These are phyloP conservation scores for Acleris literana DNA, from an alignment of 2,888 invertebrate species.

Conservation along the genomic window DNA sequence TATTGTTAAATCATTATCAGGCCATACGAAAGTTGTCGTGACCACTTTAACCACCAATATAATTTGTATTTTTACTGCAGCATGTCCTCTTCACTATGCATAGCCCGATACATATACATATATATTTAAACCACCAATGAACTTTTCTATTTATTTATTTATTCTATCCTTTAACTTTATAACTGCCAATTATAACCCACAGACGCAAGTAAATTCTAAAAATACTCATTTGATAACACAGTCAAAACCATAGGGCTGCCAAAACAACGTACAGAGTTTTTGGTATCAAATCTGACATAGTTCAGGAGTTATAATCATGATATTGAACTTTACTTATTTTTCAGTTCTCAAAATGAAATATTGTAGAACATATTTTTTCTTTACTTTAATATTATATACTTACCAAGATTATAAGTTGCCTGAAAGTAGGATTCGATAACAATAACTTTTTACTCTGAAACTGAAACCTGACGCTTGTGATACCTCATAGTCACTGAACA, in stretches of 20 bases:
- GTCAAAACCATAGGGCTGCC: constrained; percentile 73
- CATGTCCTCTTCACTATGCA: not conserved
- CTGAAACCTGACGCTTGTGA: constrained; percentile 22
- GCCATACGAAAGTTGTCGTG: too few species aligned
- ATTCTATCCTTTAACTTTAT: not conserved
- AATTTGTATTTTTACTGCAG: not conserved
- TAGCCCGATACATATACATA: not conserved
- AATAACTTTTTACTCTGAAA: constrained; percentile 44
- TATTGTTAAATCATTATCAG: too few species aligned
- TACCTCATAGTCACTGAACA: constrained; percentile 43
- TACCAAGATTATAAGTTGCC: constrained; percentile 40
- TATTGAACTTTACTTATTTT: not conserved
- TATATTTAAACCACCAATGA: not conserved
- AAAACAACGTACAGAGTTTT: constrained; percentile 68
- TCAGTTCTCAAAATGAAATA: not conserved
- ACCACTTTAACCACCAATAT: not conserved
- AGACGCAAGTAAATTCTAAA: constrained; percentile 19
- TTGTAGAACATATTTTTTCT: not conserved
- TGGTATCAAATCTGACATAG: constrained; percentile 44
- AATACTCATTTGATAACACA: constrained; percentile 40
- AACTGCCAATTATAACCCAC: not conserved
- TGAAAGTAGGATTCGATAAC: constrained; percentile 41
- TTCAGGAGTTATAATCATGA: constrained; percentile 26
- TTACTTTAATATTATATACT: not conserved
- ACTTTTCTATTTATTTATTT: not conserved